Evolutionary conservation across 1,140 invertebrate species (phyloP).

Genomic region (Hyphantria cunea): DNA sequence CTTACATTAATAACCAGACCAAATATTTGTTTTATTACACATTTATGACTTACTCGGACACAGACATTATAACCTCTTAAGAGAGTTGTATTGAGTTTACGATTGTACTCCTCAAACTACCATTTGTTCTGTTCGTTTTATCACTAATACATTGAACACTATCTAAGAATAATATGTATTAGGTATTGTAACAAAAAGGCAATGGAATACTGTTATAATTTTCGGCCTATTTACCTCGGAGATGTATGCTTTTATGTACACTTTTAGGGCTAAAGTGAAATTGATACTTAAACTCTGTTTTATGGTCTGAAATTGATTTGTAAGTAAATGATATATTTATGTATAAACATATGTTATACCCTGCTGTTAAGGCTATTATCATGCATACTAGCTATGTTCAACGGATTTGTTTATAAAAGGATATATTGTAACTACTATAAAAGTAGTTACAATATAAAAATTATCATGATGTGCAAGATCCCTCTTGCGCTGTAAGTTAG

Average conservation of each 20-base stretch:
- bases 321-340: conserved; percentile 21
- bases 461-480: too few relatives aligned
- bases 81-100: conserved; percentile 39
- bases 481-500: too few relatives aligned
- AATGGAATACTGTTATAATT: conserved; percentile 16
- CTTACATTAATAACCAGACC: conserved; percentile 1
- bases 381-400: not conserved
- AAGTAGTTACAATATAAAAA: too few relatives aligned
- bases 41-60: conserved; percentile 37
- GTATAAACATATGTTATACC: too few relatives aligned
- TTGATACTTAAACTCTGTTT: conserved; percentile 44
- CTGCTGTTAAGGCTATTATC: not conserved
- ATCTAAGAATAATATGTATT: not conserved
- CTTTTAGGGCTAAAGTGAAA: conserved; percentile 40
- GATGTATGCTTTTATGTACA: conserved; percentile 12
- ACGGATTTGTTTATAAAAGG: not conserved
- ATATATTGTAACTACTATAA: too few relatives aligned
- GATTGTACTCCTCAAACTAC: conserved; percentile 37
- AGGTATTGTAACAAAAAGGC: not conserved
- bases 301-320: conserved; percentile 35
- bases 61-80: conserved; percentile 35
- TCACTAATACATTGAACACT: conserved; percentile 12
- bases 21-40: conserved; percentile 24
- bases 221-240: not conserved
- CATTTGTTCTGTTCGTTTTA: not conserved